Percentiles rank a stretch among this genome's conserved stretches.
Evolutionary conservation across 2,888 invertebrate genomes (phyloP).

Genomic region (Endotricha flammealis): DNA sequence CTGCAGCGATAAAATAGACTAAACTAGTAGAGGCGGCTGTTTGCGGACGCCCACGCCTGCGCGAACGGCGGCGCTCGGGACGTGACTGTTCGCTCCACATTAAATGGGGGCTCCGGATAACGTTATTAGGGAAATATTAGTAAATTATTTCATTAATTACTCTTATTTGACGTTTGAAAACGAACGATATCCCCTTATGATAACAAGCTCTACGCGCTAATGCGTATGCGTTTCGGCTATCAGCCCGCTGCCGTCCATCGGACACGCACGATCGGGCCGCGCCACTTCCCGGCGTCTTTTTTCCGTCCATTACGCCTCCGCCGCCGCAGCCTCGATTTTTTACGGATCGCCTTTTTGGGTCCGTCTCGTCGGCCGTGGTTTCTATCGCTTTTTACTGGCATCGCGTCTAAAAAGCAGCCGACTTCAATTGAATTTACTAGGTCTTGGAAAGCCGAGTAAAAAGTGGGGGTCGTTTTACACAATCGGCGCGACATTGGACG

Average conservation of each 20-base stretch:
- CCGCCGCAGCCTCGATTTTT: slow-evolving; percentile 10
- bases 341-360: too few relatives aligned
- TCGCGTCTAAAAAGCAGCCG: slow-evolving; percentile 18
- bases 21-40: slow-evolving; percentile 8
- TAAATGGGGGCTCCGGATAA: too few relatives aligned
- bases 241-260: slow-evolving; percentile 5
- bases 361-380: slow-evolving; percentile 2
- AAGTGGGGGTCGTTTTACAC: slow-evolving; percentile 25
- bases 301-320: slow-evolving; percentile 9
- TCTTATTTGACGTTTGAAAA: too few relatives aligned
- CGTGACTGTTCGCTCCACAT: slow-evolving; percentile 8
- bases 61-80: slow-evolving; percentile 22
- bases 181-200: too few relatives aligned
- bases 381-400: slow-evolving; percentile 13
- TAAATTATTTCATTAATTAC: too few relatives aligned
- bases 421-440: too few relatives aligned
- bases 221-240: too few relatives aligned
- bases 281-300: slow-evolving; percentile 23
- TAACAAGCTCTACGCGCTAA: too few relatives aligned
- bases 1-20: slow-evolving; percentile 13
- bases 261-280: slow-evolving; percentile 25
- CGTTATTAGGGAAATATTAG: too few relatives aligned
- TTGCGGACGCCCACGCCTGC: slow-evolving; percentile 18
- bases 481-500: slow-evolving; percentile 13
- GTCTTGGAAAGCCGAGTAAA: slow-evolving; percentile 24